A percentile compares a stretch with the other conserved stretches of the same genome.
Conservation (phyloP, 1,140 invertebrate species). For the Cydia pomonella region DNA sequence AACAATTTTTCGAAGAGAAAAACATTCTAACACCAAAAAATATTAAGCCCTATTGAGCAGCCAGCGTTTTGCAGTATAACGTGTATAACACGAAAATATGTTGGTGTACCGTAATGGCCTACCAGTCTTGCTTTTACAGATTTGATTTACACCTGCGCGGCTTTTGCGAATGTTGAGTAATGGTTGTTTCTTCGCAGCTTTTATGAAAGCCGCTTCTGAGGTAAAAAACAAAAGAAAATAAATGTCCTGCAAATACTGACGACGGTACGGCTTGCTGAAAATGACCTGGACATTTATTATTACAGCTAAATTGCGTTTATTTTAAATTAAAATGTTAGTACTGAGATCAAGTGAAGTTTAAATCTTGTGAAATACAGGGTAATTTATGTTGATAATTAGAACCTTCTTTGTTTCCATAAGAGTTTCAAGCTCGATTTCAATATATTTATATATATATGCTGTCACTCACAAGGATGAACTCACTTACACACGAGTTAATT, state of each 20-base stretch:
- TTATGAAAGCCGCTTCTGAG: constrained; percentile 8
- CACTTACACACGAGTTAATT: no score
- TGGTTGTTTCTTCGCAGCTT: constrained; percentile 9
- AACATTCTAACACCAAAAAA: background rate
- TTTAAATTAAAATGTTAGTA: background rate
- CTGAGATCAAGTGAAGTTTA: no score
- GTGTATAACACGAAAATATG: background rate
- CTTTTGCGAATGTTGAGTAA: constrained; percentile 21
- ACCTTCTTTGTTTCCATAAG: no score
- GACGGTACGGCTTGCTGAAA: background rate
- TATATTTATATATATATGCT: no score
- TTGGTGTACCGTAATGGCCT: constrained; percentile 1
- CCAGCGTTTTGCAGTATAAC: background rate
- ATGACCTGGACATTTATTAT: background rate
- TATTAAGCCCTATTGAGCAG: constrained; percentile 1
- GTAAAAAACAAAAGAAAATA: constrained; percentile 31
- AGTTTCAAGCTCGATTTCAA: no score
- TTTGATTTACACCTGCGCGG: constrained; percentile 20
- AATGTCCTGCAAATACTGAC: constrained; percentile 16
- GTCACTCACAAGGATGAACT: no score
- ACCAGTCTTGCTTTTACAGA: constrained; percentile 23
- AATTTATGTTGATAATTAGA: no score
- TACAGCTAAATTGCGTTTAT: background rate
- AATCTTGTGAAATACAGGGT: no score
- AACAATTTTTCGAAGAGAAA: background rate